Evolutionary conservation across 2,113 vertebrate species (phyloP).

Genomic region (Oostethus manadensis): DNA sequence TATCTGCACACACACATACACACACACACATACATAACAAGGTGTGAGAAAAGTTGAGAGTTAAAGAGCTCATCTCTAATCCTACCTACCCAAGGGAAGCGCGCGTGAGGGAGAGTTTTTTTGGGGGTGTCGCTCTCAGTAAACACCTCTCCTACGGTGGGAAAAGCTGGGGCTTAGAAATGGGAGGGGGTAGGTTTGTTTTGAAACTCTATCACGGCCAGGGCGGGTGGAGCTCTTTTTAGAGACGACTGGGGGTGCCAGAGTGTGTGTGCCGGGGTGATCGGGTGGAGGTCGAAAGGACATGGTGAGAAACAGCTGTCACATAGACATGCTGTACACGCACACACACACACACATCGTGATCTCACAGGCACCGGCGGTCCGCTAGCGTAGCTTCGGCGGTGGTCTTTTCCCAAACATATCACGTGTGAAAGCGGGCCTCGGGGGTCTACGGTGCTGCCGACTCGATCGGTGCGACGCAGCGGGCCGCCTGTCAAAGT

Average conservation of each 20-base stretch:
- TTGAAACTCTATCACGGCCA: constrained; percentile 60
- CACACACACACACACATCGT: constrained; percentile 9
- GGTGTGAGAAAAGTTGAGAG: constrained; percentile 1
- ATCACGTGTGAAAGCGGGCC: constrained; percentile 13
- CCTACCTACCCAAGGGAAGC: background rate
- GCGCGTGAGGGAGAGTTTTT: constrained; percentile 7
- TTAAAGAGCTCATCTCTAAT: no score
- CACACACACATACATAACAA: background rate
- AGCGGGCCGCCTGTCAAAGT: constrained; percentile 6
- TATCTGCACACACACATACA: background rate
- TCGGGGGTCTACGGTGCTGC: background rate
- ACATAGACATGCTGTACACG: background rate
- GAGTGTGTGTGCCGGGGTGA: constrained; percentile 10
- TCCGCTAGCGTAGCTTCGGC: background rate
- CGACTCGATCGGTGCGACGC: constrained; percentile 25
- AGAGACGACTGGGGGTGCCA: background rate
- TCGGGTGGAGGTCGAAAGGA: constrained; percentile 39
- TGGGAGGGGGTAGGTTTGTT: constrained; percentile 54
- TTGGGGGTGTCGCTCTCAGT: constrained; percentile 15
- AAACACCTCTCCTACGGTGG: background rate
- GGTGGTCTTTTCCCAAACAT: constrained; percentile 4
- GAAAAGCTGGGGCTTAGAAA: constrained; percentile 2
- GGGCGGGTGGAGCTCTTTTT: constrained; percentile 32
- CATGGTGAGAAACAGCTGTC: constrained; percentile 55
- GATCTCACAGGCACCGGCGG: background rate